Percentiles rank a stretch among this genome's conserved stretches.
These are phyloP conservation scores for Acromyrmex charruanus DNA, from an alignment of 1,140 invertebrate species.

Conservation along the genomic window DNA sequence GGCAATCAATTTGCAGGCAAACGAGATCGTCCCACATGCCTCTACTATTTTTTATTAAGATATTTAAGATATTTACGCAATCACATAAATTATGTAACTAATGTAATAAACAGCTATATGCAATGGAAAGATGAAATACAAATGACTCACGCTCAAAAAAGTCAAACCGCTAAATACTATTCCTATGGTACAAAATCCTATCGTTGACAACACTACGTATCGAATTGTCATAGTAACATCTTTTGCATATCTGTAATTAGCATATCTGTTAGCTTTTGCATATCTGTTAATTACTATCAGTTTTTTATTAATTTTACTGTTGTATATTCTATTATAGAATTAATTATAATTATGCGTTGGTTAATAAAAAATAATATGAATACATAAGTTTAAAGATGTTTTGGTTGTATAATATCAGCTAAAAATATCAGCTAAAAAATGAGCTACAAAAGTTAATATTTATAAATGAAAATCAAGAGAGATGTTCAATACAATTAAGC, in stretches of 20 bases:
- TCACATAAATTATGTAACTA: conserved; percentile 53
- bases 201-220: conserved; percentile 49
- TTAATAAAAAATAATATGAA: neutral
- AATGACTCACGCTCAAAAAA: conserved; percentile 64
- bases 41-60: too few species aligned
- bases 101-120: conserved; percentile 39
- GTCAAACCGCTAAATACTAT: conserved; percentile 62
- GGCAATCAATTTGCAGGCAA: too few species aligned
- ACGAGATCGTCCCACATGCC: too few species aligned
- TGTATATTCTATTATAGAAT: neutral
- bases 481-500: too few species aligned
- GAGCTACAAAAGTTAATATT: too few species aligned
- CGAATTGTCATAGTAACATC: conserved; percentile 10
- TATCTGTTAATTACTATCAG: neutral
- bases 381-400: neutral
- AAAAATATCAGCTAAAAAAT: too few species aligned
- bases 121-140: conserved; percentile 55
- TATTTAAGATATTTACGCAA: neutral
- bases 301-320: neutral
- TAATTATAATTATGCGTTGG: neutral
- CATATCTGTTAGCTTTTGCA: neutral
- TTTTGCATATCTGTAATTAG: conserved; percentile 36
- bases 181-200: conserved; percentile 60
- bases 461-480: conserved; percentile 28
- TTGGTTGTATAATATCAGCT: too few species aligned